Percentiles rank a stretch among this genome's conserved stretches.
Evolutionary conservation across 2,797 vertebrate genomes (phyloP).

Genomic region (Tolypeutes matacus): DNA sequence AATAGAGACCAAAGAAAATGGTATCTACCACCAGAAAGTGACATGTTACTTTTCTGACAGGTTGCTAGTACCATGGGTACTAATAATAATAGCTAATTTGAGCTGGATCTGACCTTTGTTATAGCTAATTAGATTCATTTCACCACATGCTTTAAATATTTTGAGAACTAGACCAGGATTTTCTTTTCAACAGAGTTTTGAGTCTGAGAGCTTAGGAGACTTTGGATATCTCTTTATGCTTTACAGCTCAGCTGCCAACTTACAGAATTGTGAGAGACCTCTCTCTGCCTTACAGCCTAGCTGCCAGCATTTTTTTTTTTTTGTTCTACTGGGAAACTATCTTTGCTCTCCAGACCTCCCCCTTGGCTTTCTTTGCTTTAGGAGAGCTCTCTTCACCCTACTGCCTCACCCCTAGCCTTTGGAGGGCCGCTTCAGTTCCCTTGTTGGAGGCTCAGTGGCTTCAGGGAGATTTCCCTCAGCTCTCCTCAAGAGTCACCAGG

Average conservation of each 20-base stretch:
- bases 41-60: neutral
- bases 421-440: neutral
- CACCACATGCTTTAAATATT: neutral
- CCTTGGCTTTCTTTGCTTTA: neutral
- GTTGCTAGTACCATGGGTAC: neutral
- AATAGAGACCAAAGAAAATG: neutral
- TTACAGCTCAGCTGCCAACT: neutral
- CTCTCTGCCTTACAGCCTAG: neutral
- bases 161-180: neutral
- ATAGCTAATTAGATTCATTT: neutral
- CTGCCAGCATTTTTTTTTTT: neutral
- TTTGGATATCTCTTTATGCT: neutral
- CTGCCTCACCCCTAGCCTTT: neutral
- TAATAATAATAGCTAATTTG: neutral
- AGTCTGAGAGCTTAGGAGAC: neutral
- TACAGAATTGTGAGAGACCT: neutral
- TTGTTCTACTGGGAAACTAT: neutral
- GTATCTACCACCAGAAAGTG: neutral
- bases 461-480: neutral
- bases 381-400: neutral
- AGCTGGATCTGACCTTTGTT: neutral
- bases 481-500: neutral
- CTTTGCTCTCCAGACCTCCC: neutral
- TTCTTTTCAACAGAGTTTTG: slow-evolving; percentile 22
- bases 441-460: neutral